Base-by-base conservation (phyloP, 2,113 vertebrate species). In the Pogonocichla stellata region DNA sequence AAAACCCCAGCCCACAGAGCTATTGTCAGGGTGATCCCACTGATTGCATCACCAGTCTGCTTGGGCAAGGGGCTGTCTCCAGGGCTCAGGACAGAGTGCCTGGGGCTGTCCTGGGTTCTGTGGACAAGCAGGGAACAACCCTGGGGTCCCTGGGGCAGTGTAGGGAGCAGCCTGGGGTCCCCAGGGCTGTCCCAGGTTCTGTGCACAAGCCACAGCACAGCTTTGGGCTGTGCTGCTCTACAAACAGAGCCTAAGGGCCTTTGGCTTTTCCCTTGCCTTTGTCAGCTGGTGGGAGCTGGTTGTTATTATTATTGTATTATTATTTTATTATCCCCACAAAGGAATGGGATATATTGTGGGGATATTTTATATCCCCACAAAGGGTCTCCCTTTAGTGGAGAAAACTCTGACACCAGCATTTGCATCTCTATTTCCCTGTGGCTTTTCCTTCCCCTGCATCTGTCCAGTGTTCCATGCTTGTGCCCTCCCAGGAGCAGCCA, bases 1-100 rank as follows among this genome's bases (percentile, higher is more conserved):
- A 89, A 95, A 60, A 28, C 9, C 10, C 1, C 74, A 48, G 54
- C 42, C 58, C 67, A 29, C 71, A n/a, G 25, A 58, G 89, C 93
- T 70, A 90, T 96, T 96, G 89, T 95, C 84, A 48, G 90, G 34
- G 72, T 82, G 70, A 92, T 89, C 84, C 89, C 57, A 24, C 16
- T 0, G 11, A 38, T 74, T 51, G 69, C 85, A 83, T 80, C 82
- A 88, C 61, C 61, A 51, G 69, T 22, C 82, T 83, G 86, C 57
- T 1, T 11, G 80, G 92, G 65, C 65, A 18, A 0, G 1, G 57
- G 48, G 71, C 70, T 88, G 48, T 28, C 80, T 58, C 12, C 84
- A 75, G 80, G 11, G n/a, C 48, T n/a, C 58, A 1, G 65, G 2
- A 34, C 0, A 3, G 8, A 13, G 45, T 51, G 86, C 33, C 36